These are phyloP conservation scores for Eupithecia pulchellata DNA, from an alignment of 2,888 invertebrate genomes.

Conservation along the genomic window DNA sequence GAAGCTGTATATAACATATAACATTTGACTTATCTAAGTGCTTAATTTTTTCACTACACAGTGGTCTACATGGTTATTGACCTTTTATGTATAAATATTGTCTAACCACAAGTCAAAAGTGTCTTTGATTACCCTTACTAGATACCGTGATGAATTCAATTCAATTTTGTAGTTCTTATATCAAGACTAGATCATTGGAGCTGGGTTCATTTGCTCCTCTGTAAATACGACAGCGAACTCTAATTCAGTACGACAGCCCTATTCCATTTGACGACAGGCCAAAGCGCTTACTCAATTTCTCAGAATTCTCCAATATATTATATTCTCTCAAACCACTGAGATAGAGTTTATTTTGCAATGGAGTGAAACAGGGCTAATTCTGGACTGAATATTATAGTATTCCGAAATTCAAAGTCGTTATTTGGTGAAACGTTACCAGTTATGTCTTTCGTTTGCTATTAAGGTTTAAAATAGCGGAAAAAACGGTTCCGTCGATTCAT, in stretches of 20 bases:
- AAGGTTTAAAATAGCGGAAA: not conserved
- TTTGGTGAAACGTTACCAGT: not conserved
- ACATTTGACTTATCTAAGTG: too few species aligned
- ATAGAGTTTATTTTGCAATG: constrained; percentile 8
- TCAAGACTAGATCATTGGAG: constrained; percentile 5
- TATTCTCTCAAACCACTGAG: not conserved
- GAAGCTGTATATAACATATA: too few species aligned
- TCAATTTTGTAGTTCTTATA: not conserved
- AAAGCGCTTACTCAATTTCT: constrained; percentile 5
- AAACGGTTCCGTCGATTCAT: constrained; percentile 11
- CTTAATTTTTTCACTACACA: too few species aligned
- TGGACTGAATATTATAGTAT: constrained; percentile 5
- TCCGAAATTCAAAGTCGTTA: constrained; percentile 6
- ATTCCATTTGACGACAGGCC: constrained; percentile 11
- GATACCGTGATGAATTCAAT: too few species aligned
- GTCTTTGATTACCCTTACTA: not conserved
- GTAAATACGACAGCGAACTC: constrained; percentile 11
- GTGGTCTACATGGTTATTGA: too few species aligned
- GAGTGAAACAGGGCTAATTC: not conserved
- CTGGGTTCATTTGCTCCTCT: not conserved
- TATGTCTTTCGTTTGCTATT: not conserved
- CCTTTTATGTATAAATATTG: not conserved
- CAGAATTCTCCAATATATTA: constrained; percentile 5
- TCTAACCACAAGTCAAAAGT: not conserved
- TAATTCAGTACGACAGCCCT: constrained; percentile 7